A percentile compares a stretch with the other conserved stretches of the same genome.
Evolutionary conservation across 2,113 vertebrate genomes (phyloP).

Genomic region (Argyrosomus japonicus): DNA sequence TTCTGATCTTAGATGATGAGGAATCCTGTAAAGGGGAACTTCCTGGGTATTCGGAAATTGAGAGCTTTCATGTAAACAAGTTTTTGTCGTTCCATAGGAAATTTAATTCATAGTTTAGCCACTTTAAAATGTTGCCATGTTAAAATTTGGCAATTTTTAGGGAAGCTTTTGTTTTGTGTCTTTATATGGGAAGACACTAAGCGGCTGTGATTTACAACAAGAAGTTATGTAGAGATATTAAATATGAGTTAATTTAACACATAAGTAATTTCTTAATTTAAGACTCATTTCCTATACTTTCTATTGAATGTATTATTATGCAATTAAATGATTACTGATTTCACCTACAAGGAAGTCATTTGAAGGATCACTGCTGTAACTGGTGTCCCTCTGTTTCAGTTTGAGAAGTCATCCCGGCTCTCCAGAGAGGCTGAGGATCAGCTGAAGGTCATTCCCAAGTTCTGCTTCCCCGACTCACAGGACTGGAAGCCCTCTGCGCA

Average conservation of each 20-base stretch:
- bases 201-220: not conserved
- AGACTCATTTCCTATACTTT: not conserved
- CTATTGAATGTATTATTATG: not conserved
- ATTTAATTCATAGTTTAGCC: not conserved
- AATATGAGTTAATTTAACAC: not conserved
- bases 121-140: not conserved
- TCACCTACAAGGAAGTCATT: not conserved
- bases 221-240: not conserved
- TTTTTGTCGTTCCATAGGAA: not conserved
- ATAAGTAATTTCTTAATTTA: not conserved
- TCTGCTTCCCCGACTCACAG: constrained; percentile 96
- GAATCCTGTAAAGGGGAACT: not conserved
- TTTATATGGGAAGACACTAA: not conserved
- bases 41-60: not conserved
- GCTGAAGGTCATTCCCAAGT: constrained; percentile 95
- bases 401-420: constrained; percentile 90
- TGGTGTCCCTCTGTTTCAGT: constrained; percentile 79
- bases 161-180: not conserved
- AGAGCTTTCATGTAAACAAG: not conserved
- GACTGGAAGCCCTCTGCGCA: constrained; percentile 92
- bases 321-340: not conserved
- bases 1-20: constrained; percentile 13
- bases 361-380: not conserved
- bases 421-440: constrained; percentile 95
- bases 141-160: not conserved